Conservation (phyloP, 2,888 invertebrate genomes). For the Notodonta ziczac region DNA sequence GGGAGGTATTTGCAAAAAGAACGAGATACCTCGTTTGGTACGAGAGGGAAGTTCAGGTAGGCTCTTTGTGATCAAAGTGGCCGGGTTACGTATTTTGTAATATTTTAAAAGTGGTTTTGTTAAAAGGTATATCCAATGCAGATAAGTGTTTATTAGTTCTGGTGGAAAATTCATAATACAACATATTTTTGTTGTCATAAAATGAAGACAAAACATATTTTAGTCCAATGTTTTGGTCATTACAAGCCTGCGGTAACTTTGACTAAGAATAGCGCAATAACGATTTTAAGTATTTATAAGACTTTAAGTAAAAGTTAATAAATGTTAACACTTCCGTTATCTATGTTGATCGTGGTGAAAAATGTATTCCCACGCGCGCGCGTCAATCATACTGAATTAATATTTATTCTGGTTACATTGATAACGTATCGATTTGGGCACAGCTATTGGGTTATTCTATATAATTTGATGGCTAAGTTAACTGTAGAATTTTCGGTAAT, state of each 20-base stretch:
- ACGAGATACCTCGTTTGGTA: conserved; percentile 11
- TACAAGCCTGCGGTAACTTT: too few species aligned
- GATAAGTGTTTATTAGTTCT: too few species aligned
- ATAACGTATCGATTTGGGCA: conserved; percentile 30
- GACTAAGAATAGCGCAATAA: too few species aligned
- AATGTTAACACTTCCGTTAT: conserved; percentile 16
- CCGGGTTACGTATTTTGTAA: too few species aligned
- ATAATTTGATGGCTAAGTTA: neutral
- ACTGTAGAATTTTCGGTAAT: too few species aligned
- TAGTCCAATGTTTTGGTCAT: too few species aligned
- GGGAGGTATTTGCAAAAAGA: conserved; percentile 52
- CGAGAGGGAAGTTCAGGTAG: conserved; percentile 2
- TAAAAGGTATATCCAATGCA: too few species aligned
- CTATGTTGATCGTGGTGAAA: conserved; percentile 36
- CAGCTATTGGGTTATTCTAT: conserved; percentile 6
- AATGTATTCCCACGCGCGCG: conserved; percentile 39
- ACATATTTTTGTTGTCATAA: too few species aligned
- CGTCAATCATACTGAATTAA: conserved; percentile 38
- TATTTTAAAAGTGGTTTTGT: too few species aligned
- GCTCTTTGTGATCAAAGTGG: neutral
- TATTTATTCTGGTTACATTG: conserved; percentile 24
- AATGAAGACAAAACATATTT: too few species aligned
- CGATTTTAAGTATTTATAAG: too few species aligned
- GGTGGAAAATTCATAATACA: too few species aligned
- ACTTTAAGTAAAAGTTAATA: neutral